Evolutionary conservation across 2,113 vertebrate species (phyloP), one percentile per base, ranked within the genome.

Genomic region (Oncorhynchus clarkii): DNA sequence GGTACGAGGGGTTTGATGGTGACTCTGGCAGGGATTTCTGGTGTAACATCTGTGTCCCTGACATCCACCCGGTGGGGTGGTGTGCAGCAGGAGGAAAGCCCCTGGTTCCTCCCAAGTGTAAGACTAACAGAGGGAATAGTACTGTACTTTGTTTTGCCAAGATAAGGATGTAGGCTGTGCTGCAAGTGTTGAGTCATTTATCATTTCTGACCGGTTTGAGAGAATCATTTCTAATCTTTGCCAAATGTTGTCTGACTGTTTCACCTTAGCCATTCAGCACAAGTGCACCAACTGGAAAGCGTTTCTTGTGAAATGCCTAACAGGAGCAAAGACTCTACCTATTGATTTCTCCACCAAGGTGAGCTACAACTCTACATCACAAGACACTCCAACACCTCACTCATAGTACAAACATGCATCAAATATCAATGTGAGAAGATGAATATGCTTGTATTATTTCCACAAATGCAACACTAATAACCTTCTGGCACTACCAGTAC

Each of bases 251-350:
- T 72, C 14, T 59, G 49, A 74, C 9, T 77, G 34, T 70, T 20
- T 74, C 13, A 71, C 2, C 1, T 6, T 72, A 98, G 97, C 94
- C 81, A 95, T 99, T 90, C 95, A 97, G 73, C 96, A 98, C 89
- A 95, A 96, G 85, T 96, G 94, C 88, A 94, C 94, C 87, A 99
- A 99, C 95, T 99, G 97, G 97, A 99, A 99, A 92, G 94, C 91
- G 70, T 98, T 98, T 92, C 94, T 99, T 80, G 93, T 99, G 83
- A 98, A 97, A 89, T 91, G 96, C 92, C 94, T 99, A 82, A 99
- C 97, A 70, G 97, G 97, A 88, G 95, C 96, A 89, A 98, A 98
- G 94, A 99, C 97, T 22, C 94, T 99, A 90, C 97, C 97, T 65
- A 93, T 92, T 68, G 96, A 99, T 87, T 99, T 98, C 91, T 90